phyloP scores from a whole-genome alignment of 2,113 vertebrate species.

The Oryzias woworae region DNA sequence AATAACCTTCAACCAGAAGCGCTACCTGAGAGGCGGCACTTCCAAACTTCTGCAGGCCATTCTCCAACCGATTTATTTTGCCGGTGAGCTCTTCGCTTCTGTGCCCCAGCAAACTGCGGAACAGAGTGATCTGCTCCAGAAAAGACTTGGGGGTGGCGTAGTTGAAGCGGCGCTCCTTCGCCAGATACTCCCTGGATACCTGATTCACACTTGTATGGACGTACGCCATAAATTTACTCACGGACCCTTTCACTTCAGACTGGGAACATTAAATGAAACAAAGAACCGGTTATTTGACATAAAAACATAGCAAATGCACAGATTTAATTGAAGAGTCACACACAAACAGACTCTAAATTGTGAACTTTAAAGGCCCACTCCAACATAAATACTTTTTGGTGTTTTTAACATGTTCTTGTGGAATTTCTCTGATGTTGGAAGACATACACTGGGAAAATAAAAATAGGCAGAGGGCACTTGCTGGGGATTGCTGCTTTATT shows the following conservation, averaged over 20 bases:
- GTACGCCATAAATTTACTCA: slow-evolving; percentile 94
- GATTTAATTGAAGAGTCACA: slow-evolving; percentile 4
- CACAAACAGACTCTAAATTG: too few species aligned
- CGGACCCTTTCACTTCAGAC: slow-evolving; percentile 83
- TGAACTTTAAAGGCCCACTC: too few species aligned
- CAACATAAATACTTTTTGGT: too few species aligned
- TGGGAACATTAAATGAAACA: slow-evolving; percentile 42
- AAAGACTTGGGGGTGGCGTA: slow-evolving; percentile 98
- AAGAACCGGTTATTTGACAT: slow-evolving; percentile 9
- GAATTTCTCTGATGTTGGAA: too few species aligned
- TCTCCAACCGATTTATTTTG: slow-evolving; percentile 90
- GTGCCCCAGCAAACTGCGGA: slow-evolving; percentile 81
- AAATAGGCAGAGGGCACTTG: too few species aligned
- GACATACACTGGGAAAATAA: too few species aligned
- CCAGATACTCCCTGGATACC: slow-evolving; percentile 79
- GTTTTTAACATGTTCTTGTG: too few species aligned
- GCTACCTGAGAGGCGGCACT: slow-evolving; percentile 90
- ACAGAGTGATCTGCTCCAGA: slow-evolving; percentile 95
- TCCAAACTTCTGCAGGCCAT: slow-evolving; percentile 89
- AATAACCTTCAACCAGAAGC: background rate
- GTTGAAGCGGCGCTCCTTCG: slow-evolving; percentile 88
- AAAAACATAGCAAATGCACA: slow-evolving; percentile 17
- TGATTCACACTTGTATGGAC: slow-evolving; percentile 90
- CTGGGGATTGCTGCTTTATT: too few species aligned
- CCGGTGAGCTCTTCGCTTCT: slow-evolving; percentile 81